Base-by-base conservation (phyloP, 2,797 vertebrate species). In the Carapus acus region DNA sequence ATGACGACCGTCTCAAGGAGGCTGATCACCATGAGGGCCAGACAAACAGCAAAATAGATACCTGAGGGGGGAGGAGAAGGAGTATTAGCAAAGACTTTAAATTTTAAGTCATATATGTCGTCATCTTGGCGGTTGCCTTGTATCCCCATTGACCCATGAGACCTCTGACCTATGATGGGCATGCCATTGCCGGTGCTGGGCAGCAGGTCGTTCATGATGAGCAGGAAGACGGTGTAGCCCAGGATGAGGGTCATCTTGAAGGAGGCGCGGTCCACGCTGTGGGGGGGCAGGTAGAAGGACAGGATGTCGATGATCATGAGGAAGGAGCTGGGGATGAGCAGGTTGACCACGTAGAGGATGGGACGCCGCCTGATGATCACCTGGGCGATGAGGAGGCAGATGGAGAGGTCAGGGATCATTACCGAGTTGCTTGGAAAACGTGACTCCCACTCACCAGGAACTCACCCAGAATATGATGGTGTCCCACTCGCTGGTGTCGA, bases 11-110 rank as follows among this genome's bases (percentile, higher is more conserved):
- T 89, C 74, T 92, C 89, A 76, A 91, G 72, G 12, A 92, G 83
- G 68, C 90, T 91, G 75, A 90, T 82, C 31, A 90, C 88, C 88
- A 92, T 91, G 38, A 92, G 83, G 8, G 89, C 88, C 71, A 91
- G 78, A 58, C 90, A 92, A 63, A 90, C 86, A 0, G 89, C 88
- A 73, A 91, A 93, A 64, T 90, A 92, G 55, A 91, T 88, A 52
- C 89, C 90, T 88, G n/a, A 47, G 19, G 41, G 14, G 46, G 2
- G 20, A 47, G 8, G 13, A 49, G 34, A 27, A 36, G 13, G 14
- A 4, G 11, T 4, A 5, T 27, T 9, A 27, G 24, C n/a, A 27
- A 4, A 4, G 24, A 9, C 24, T 27, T n/a, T n/a, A n/a, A n/a
- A n/a, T n/a, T n/a, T n/a, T n/a, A n/a, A n/a, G n/a, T n/a, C n/a